Evolutionary conservation across 2,888 invertebrate genomes (phyloP), one percentile per base, ranked within the genome.

Genomic region (Hypomecis atomaria): DNA sequence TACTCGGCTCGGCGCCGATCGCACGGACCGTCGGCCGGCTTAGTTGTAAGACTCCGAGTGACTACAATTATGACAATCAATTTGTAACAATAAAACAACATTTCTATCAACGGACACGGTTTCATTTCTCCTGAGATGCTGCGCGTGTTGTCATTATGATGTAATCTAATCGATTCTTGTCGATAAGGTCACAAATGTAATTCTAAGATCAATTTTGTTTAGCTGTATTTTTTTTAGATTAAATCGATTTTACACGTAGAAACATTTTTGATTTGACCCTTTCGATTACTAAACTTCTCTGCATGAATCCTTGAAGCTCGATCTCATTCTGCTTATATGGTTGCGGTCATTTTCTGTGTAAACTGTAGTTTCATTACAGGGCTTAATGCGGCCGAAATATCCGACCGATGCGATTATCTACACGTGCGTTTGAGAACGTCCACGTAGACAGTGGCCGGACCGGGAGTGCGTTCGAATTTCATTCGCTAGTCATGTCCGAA

Each of bases 201-300:
- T 78, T 80, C 75, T 64, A 78, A 76, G 77, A 71, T 70, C 68
- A 74, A 77, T 78, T 79, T 76, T 81, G 77, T 78, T 82, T 80
- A 83, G 80, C 73, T 84, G 81, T 85, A 82, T 75, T 76, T 81
- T 76, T 74, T 78, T 83, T 78, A 81, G 83, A 88, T 86, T 88
- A 89, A 88, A 86, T 70, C 73, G 76, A 72, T 80, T 78, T 73
- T 71, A 74, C 70, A 79, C 77, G 73, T 74, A 77, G 65, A 67
- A 59, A 73, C 75, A 71, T 78, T 70, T 78, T 81, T 78, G 71
- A 77, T 78, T 77, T 67, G 23, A 71, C 63, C 74, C 72, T 71
- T 67, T 73, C 71, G 76, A 72, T 77, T n/a, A 78, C 78, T 79
- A 72, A 77, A 78, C 70, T 74, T 66, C 74, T 73, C 73, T 82